Evolutionary conservation across 2,797 vertebrate species (phyloP), one percentile per base, ranked within the genome.

Genomic region (Pangasius mekongensis): DNA sequence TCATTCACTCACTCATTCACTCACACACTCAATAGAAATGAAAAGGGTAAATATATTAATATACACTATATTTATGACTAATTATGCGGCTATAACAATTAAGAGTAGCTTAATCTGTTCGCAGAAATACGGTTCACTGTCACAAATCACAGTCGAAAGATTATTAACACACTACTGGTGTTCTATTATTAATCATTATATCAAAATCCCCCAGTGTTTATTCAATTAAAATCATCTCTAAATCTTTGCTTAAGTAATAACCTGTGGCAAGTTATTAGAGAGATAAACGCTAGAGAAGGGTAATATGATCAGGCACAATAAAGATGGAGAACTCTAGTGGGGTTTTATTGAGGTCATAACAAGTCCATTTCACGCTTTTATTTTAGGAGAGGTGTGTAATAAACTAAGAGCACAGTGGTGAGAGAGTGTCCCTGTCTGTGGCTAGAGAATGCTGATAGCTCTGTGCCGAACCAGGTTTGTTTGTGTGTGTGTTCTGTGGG

Each of bases 221-320:
- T 82, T 82, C 58, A 62, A 62, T 82, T 62, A 82, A 27, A 62
- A 82, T 18, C 22, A 62, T 1, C 33, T 11, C 2, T 82, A 82
- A 82, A 82, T n/a, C 58, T 62, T 62, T 36, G 74, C 33, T 33
- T 80, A 58, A 88, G 52, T 85, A 73, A 88, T 84, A 74, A 86
- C 88, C 24, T 10, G 77, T 86, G 78, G 56, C 43, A 74, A 64
- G 66, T 89, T 74, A 82, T 86, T 82, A 73, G 74, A 62, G 64
- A 52, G 36, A 82, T 82, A 64, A 64, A 82, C 1, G 36, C 36
- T 27, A 18, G 36, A 82, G 33, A 64, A n/a, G 22, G 36, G 22
- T 60, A 62, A 62, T 82, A 39, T n/a, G 2, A 24, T n/a, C 56
- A 82, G 58, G 36, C 11, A 18, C 58, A 82, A 64, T 82, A 64